phyloP scores from a whole-genome alignment of 53 echinoderm and acorn worm genomes.

The Pentamera pediparva region DNA sequence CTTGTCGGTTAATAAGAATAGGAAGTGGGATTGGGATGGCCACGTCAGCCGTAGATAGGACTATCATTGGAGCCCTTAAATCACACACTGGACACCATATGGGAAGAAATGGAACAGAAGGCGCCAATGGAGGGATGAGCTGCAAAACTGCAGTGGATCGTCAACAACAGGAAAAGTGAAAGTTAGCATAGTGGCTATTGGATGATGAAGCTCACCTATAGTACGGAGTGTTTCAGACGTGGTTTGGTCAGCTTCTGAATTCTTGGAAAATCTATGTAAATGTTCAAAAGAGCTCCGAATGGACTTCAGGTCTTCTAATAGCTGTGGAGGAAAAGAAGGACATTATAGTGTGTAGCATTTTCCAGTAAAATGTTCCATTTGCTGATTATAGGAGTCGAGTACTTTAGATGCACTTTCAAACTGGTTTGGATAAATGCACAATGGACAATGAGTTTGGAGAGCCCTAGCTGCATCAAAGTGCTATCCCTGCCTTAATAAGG shows the following conservation, averaged over 20 bases:
- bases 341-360: neutral
- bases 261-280: slow-evolving; percentile 10
- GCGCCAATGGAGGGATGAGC: too few species aligned
- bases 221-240: slow-evolving; percentile 13
- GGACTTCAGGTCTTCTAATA: slow-evolving; percentile 40
- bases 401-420: neutral
- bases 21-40: too few species aligned
- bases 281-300: slow-evolving; percentile 44
- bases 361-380: neutral
- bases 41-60: too few species aligned
- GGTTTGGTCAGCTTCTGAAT: neutral
- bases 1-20: too few species aligned
- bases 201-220: slow-evolving; percentile 33
- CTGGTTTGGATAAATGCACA: too few species aligned
- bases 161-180: neutral
- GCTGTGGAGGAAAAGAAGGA: slow-evolving; percentile 29
- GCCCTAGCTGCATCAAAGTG: too few species aligned
- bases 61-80: too few species aligned
- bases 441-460: too few species aligned
- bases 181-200: neutral
- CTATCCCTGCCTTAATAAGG: too few species aligned
- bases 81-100: too few species aligned
- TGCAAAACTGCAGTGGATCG: too few species aligned
- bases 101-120: too few species aligned
- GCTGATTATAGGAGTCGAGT: neutral